Percentiles rank a stretch among this genome's conserved stretches.
Evolutionary conservation across 2,797 vertebrate species (phyloP).

Genomic region (Acrossocheilus wenchowensis): DNA sequence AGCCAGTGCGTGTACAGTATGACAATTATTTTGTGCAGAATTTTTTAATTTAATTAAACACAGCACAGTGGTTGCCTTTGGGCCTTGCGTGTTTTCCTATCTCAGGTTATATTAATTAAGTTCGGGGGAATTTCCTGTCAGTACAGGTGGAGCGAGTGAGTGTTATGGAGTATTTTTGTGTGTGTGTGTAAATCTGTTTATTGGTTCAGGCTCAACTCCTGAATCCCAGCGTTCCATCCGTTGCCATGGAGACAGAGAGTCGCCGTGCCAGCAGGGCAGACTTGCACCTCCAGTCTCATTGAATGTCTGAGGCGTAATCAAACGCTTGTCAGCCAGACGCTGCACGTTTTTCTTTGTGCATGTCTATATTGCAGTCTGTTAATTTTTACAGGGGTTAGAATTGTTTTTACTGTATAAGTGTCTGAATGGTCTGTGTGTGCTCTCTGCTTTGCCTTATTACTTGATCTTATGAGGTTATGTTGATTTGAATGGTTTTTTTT

Average conservation of each 20-base stretch:
- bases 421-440: background rate
- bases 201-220: slow-evolving; percentile 58
- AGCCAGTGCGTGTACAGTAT: background rate
- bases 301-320: slow-evolving; percentile 60
- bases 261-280: slow-evolving; percentile 58
- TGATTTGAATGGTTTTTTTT: background rate
- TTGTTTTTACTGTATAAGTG: slow-evolving; percentile 8
- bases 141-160: slow-evolving; percentile 12
- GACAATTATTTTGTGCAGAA: background rate
- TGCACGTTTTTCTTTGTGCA: slow-evolving; percentile 59
- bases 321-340: slow-evolving; percentile 60
- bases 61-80: background rate
- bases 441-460: background rate
- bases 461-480: slow-evolving; percentile 15
- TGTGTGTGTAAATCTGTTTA: slow-evolving; percentile 56
- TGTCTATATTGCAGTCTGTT: slow-evolving; percentile 37
- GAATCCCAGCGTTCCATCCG: slow-evolving; percentile 60
- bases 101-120: slow-evolving; percentile 10
- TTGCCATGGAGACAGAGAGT: slow-evolving; percentile 63
- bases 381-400: slow-evolving; percentile 17
- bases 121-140: slow-evolving; percentile 22
- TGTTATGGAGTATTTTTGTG: slow-evolving; percentile 47
- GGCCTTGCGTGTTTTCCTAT: background rate
- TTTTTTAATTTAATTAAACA: background rate
- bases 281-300: slow-evolving; percentile 52